phyloP scores from a whole-genome alignment of 2,888 invertebrate species.

The Leucozona laternaria region DNA sequence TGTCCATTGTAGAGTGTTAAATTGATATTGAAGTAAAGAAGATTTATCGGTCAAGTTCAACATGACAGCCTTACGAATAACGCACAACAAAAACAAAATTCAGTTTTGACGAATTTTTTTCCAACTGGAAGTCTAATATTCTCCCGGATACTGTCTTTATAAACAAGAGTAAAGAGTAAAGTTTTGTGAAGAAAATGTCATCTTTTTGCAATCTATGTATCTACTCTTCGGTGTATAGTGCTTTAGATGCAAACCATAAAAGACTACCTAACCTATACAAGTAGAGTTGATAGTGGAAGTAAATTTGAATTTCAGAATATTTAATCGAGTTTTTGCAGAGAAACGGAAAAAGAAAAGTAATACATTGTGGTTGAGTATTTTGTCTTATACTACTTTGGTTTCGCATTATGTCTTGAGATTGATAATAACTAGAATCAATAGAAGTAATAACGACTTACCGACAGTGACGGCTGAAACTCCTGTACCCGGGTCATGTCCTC shows the following conservation, averaged over 20 bases:
- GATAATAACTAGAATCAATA: neutral
- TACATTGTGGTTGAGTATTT: neutral
- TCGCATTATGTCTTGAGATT: constrained; percentile 23
- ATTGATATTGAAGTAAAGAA: neutral
- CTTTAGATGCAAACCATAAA: neutral
- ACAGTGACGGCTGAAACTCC: constrained; percentile 21
- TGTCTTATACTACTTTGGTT: neutral
- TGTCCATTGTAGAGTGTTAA: constrained; percentile 6
- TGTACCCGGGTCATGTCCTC: constrained; percentile 43
- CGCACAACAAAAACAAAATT: too few species aligned
- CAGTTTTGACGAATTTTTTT: too few species aligned
- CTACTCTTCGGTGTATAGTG: too few species aligned
- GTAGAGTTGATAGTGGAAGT: neutral
- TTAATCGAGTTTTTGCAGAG: constrained; percentile 40
- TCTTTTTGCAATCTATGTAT: too few species aligned
- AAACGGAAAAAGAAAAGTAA: neutral
- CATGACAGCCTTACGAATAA: too few species aligned
- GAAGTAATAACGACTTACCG: neutral
- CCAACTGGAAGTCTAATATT: too few species aligned
- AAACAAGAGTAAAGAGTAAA: too few species aligned
- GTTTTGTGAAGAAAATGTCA: too few species aligned
- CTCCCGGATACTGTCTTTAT: too few species aligned
- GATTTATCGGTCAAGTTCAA: neutral
- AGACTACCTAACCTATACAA: neutral
- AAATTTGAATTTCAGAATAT: constrained; percentile 46